phyloP scores from a whole-genome alignment of 1,140 invertebrate species.

The Sminthurides bifidus region DNA sequence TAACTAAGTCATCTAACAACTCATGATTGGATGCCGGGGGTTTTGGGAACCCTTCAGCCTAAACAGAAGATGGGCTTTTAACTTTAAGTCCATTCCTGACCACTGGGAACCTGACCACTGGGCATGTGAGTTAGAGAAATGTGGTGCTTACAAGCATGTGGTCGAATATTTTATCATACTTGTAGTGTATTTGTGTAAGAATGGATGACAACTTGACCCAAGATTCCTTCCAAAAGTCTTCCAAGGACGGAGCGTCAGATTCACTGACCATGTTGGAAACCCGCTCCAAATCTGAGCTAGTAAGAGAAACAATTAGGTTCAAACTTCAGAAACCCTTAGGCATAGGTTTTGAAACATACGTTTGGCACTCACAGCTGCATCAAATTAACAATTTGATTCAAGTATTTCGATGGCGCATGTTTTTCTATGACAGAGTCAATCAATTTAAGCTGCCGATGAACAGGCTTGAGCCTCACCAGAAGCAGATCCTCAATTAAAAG shows the following conservation, averaged over 20 bases:
- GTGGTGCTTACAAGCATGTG: constrained; percentile 6
- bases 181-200: constrained; percentile 11
- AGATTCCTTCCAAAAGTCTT: constrained; percentile 12
- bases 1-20: neutral
- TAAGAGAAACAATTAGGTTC: neutral
- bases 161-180: constrained; percentile 15
- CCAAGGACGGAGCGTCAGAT: neutral
- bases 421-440: constrained; percentile 1
- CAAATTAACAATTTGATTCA: constrained; percentile 9
- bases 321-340: neutral
- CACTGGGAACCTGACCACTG: neutral
- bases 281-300: neutral
- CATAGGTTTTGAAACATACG: neutral
- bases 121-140: neutral
- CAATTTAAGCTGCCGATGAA: constrained; percentile 4
- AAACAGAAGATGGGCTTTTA: neutral
- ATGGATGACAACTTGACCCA: constrained; percentile 15
- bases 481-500: constrained; percentile 12
- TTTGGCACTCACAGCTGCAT: neutral
- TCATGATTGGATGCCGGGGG: neutral
- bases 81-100: neutral
- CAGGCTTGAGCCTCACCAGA: neutral
- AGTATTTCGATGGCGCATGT: constrained; percentile 1
- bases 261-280: neutral
- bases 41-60: constrained; percentile 1